Base-by-base conservation (phyloP, 2,797 vertebrate species). In the Geotrypetes seraphini region DNA sequence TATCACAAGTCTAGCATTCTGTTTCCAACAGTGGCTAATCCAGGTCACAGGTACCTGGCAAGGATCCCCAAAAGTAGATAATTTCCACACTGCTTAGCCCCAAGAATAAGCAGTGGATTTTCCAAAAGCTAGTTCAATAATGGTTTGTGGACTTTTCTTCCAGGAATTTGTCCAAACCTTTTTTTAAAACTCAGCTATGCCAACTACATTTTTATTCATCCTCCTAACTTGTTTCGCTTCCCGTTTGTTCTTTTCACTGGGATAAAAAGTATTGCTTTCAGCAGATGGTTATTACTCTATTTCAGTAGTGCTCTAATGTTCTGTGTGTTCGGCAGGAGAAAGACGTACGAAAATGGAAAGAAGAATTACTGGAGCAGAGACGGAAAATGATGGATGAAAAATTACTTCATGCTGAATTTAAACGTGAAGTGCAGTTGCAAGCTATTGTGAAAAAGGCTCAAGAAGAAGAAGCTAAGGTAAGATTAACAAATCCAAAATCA, bases 391-490 rank as follows among this genome's bases (percentile, higher is more conserved):
- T 99, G 94, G 96, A 99, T 37, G 96, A 99, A 67, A 96, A 92
- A 43, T 66, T 98, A 19, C 76, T 99, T 31, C 96, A 98, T 28
- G 96, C 96, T 0, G 96, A 99, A 62, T 92, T 97, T 41, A 95
- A 97, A 63, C 79, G 96, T 16, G 96, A 98, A 53, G 77, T 98
- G 21, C 96, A 97, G 37, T 84, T 99, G 10, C 96, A 99, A 57
- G 95, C 96, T 10, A 99, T 99, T 36, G 92, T 99, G 50, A 99
- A 97, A 62, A 99, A 99, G 68, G 96, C 96, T 5, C 96, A 99
- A 54, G 96, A 94, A 57, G 96, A 99, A 56, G 95, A 99, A 55
- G 95, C 94, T 17, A 99, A 99, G 85, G 96, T 96, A 22, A 35
- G 9, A 16, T 11, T n/a, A n/a, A n/a, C n/a, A n/a, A n/a, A n/a